A percentile compares a stretch with the other conserved stretches of the same genome.
These are phyloP conservation scores for Heliconius himera DNA, from an alignment of 1,140 invertebrate genomes.

Conservation along the genomic window DNA sequence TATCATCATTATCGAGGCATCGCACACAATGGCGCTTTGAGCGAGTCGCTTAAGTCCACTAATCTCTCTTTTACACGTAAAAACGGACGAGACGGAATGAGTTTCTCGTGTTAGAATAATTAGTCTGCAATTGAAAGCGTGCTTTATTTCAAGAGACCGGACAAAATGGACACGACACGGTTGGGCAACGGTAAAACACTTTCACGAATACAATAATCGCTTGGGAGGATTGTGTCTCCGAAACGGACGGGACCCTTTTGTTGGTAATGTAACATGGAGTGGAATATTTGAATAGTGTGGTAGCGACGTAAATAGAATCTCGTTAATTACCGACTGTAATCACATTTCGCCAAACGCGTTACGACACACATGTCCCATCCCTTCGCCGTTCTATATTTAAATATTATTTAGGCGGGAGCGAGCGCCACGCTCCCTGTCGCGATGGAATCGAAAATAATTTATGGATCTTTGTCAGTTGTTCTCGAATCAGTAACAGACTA, in stretches of 20 bases:
- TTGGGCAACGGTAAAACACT: constrained; percentile 77
- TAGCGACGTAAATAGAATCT: constrained; percentile 68
- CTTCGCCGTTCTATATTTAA: constrained; percentile 80
- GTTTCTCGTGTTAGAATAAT: constrained; percentile 80
- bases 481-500: constrained; percentile 23
- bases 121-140: constrained; percentile 81
- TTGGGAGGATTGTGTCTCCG: constrained; percentile 65
- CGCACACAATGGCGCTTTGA: constrained; percentile 75
- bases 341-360: constrained; percentile 81
- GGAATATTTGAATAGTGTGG: constrained; percentile 65
- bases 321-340: constrained; percentile 79
- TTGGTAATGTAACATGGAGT: constrained; percentile 59
- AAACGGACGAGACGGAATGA: constrained; percentile 75
- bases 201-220: constrained; percentile 76
- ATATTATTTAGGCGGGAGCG: constrained; percentile 76
- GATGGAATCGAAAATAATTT: constrained; percentile 77
- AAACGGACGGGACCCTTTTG: constrained; percentile 53
- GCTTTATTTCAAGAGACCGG: constrained; percentile 77
- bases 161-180: constrained; percentile 73
- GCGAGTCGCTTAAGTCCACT: constrained; percentile 72
- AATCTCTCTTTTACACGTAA: constrained; percentile 79
- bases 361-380: constrained; percentile 80
- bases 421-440: constrained; percentile 69
- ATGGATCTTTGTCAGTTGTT: constrained; percentile 66
- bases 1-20: constrained; percentile 76